Conservation (phyloP, 2,888 invertebrate species). For the Zaprionus lineosus region DNA sequence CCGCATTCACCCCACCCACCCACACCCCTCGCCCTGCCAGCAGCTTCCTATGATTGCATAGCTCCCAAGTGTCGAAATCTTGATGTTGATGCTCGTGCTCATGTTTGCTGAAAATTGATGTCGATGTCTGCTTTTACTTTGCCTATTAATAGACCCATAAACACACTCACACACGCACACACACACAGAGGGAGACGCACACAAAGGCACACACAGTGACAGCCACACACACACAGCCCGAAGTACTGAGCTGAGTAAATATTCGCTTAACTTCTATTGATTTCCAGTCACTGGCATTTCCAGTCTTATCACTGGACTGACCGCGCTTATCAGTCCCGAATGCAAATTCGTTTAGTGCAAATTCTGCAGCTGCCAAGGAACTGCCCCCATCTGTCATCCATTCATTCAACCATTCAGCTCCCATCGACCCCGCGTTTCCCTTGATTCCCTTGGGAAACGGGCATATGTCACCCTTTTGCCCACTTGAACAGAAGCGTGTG, state of each 20-base stretch:
- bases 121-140: slow-evolving; percentile 24
- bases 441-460: too few species aligned
- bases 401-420: slow-evolving; percentile 25
- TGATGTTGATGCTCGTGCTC: slow-evolving; percentile 50
- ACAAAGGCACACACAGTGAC: not conserved
- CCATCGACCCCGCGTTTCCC: too few species aligned
- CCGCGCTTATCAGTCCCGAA: slow-evolving; percentile 29
- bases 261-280: slow-evolving; percentile 44
- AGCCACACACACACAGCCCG: not conserved
- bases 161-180: not conserved
- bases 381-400: not conserved
- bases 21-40: not conserved
- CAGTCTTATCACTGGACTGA: slow-evolving; percentile 13
- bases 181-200: slow-evolving; percentile 1
- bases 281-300: slow-evolving; percentile 31
- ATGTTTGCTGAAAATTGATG: slow-evolving; percentile 66
- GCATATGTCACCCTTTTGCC: too few species aligned
- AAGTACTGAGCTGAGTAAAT: slow-evolving; percentile 27
- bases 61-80: slow-evolving; percentile 23
- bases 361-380: slow-evolving; percentile 15
- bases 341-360: slow-evolving; percentile 63
- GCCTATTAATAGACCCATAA: slow-evolving; percentile 56
- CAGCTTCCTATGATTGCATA: slow-evolving; percentile 25
- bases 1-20: too few species aligned
- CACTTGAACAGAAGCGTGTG: too few species aligned